Conservation (phyloP, 2,113 vertebrate species). For the Spilogale gracilis region DNA sequence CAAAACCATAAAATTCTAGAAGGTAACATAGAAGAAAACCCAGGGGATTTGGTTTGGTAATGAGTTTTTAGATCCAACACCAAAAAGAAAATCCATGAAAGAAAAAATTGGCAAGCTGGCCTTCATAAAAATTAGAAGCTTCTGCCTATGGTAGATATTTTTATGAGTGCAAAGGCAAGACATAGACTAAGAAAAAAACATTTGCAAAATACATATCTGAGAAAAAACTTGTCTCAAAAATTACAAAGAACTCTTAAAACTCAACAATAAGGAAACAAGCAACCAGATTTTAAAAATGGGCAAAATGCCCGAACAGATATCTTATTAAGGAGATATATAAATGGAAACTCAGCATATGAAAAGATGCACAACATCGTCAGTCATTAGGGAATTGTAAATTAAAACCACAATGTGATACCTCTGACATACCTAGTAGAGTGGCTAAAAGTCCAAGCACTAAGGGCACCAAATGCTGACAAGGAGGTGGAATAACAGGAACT, state of each 20-base stretch:
- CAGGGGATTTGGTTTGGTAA: background rate
- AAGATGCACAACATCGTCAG: background rate
- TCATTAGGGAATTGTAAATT: background rate
- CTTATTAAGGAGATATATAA: background rate
- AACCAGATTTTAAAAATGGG: background rate
- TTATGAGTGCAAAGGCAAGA: background rate
- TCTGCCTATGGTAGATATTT: background rate
- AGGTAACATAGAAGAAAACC: background rate
- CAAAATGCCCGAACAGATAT: background rate
- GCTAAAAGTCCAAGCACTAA: background rate
- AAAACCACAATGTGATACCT: background rate
- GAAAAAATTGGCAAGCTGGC: background rate
- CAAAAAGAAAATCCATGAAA: background rate
- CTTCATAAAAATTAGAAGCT: background rate
- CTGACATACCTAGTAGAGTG: background rate
- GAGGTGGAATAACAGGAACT: background rate
- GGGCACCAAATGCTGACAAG: background rate
- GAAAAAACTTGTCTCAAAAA: background rate
- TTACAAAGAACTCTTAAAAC: background rate
- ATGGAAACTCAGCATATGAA: background rate
- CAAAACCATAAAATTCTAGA: background rate
- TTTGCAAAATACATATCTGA: background rate
- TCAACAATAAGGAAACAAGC: background rate
- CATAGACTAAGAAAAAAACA: background rate
- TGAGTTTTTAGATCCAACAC: background rate